Percentiles rank a stretch among this genome's conserved stretches.
Conservation (phyloP, 2,888 invertebrate species). For the Alentia gelatinosa region DNA sequence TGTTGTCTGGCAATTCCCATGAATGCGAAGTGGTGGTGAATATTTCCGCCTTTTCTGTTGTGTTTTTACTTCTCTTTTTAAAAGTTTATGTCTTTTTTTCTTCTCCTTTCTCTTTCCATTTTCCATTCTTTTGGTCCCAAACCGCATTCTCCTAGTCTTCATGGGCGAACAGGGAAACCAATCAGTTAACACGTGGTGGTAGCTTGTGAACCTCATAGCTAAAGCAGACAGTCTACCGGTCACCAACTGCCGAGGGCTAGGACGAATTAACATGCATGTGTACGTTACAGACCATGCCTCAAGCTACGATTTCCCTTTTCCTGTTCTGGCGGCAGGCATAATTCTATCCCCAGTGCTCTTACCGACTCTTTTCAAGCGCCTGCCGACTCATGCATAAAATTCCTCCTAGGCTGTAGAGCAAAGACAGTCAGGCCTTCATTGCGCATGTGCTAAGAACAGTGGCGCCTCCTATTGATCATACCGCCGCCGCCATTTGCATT, state of each 20-base stretch:
- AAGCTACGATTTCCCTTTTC: neutral
- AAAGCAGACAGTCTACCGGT: neutral
- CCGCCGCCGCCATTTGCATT: neutral
- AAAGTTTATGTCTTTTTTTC: too few relatives aligned
- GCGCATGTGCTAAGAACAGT: neutral
- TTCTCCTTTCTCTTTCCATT: too few relatives aligned
- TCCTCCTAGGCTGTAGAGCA: neutral
- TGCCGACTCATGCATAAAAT: neutral
- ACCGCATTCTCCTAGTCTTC: too few relatives aligned
- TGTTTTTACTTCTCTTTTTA: too few relatives aligned
- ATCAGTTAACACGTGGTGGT: neutral
- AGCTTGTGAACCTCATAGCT: neutral
- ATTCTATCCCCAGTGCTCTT: neutral
- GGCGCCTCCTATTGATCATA: neutral
- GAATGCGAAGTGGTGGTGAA: too few relatives aligned
- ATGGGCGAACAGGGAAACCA: too few relatives aligned
- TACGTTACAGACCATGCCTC: neutral
- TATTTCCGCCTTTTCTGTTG: too few relatives aligned
- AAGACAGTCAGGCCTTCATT: neutral
- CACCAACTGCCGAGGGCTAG: neutral
- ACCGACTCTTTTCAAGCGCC: neutral
- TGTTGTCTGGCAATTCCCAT: too few relatives aligned
- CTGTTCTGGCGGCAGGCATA: neutral
- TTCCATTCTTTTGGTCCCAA: too few relatives aligned
- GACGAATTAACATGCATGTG: conserved; percentile 5